Evolutionary conservation across 2,113 vertebrate genomes (phyloP), one percentile per base, ranked within the genome.

Genomic region (Siphamia tubifer): DNA sequence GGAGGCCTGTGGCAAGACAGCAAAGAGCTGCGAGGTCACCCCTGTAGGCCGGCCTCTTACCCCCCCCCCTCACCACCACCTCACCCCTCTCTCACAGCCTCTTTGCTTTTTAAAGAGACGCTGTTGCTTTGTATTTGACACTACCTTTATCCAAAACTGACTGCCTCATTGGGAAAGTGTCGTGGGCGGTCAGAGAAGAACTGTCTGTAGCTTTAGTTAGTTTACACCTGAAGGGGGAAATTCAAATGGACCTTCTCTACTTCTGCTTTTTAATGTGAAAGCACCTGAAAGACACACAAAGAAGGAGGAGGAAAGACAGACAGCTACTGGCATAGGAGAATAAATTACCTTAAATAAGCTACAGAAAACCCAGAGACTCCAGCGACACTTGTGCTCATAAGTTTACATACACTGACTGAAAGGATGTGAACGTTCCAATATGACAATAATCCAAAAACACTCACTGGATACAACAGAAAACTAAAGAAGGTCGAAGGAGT

Each of bases 1-100:
- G 42, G 57, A 23, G 39, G 55, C 55, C 79, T 19, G 58, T 47
- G 64, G 57, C 60, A 23, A 52, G 32, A 71, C 34, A 62, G 49
- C 40, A 24, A 6, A 43, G 54, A 67, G 61, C 56, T 34, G 57
- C 57, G 27, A 61, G 68, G 51, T 68, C 68, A 35, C 8, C 25
- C 24, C 38, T 36, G 45, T 34, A 58, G 57, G 42, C 57, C 64
- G 48, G 30, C 12, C 43, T 23, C 30, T 32, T 53, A 6, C 43
- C 19, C n/a, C 64, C 48, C 34, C 12, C 43, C 19, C 30, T 32
- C 60, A 6, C 43, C 19, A 36, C 23, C 9, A n/a, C 15, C n/a
- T n/a, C n/a, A n/a, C n/a, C n/a, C 23, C 23, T 24, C 51, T 48
- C 35, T 71, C 61, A 47, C 67, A 57, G 21, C 28, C 49, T 48